phyloP scores from a whole-genome alignment of 2,888 invertebrate genomes.

The Oithona nana region DNA sequence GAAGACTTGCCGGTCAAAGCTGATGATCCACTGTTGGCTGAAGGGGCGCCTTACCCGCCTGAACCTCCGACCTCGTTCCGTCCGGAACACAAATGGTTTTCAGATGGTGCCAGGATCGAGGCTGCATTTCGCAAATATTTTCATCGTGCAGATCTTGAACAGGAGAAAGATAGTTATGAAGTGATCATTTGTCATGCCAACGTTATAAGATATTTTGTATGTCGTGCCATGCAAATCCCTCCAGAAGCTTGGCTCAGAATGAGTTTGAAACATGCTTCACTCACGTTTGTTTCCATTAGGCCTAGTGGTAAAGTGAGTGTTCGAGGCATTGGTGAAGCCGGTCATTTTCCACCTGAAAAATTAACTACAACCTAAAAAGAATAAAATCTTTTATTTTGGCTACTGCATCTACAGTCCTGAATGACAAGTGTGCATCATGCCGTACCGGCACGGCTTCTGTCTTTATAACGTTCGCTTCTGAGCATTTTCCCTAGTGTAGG shows the following conservation, averaged over 20 bases:
- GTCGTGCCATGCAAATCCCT: slow-evolving; percentile 76
- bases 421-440: no score
- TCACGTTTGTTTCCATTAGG: slow-evolving; percentile 71
- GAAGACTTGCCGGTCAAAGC: slow-evolving; percentile 29
- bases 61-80: slow-evolving; percentile 65
- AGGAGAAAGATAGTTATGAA: slow-evolving; percentile 64
- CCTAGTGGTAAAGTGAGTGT: slow-evolving; percentile 71
- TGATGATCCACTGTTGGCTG: slow-evolving; percentile 55
- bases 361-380: slow-evolving; percentile 28
- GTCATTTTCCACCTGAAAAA: slow-evolving; percentile 60
- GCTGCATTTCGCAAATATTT: slow-evolving; percentile 85
- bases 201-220: slow-evolving; percentile 44
- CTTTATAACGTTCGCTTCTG: no score
- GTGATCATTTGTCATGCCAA: slow-evolving; percentile 92
- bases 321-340: slow-evolving; percentile 63
- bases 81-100: slow-evolving; percentile 78
- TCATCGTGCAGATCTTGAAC: slow-evolving; percentile 61
- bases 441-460: no score
- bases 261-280: slow-evolving; percentile 71
- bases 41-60: slow-evolving; percentile 81
- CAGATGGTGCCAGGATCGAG: slow-evolving; percentile 83
- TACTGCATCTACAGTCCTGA: no score
- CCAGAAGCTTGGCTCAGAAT: slow-evolving; percentile 92
- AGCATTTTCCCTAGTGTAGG: no score
- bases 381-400: background rate